Evolutionary conservation across 2,113 vertebrate genomes (phyloP).

Genomic region (Orcinus orca): DNA sequence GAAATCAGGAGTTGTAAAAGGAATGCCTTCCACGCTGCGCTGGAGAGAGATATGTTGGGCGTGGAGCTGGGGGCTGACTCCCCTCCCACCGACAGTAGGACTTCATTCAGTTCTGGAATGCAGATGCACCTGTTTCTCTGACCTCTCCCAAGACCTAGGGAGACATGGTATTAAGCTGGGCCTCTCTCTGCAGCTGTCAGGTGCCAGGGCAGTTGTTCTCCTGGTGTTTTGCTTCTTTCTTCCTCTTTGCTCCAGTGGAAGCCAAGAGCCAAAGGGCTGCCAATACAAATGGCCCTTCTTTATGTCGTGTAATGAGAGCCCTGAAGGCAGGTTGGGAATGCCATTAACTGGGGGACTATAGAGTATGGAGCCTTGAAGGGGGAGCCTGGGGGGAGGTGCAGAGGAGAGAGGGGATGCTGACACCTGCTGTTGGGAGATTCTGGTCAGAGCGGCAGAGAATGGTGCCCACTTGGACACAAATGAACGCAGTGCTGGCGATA

Average conservation of each 20-base stretch:
- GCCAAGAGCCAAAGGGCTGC: background rate
- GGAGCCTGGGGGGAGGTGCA: background rate
- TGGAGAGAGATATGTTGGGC: background rate
- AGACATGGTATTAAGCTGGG: background rate
- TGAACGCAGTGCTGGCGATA: background rate
- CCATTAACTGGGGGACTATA: background rate
- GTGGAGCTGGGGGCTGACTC: background rate
- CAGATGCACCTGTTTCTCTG: background rate
- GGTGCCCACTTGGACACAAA: background rate
- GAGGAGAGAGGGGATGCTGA: background rate
- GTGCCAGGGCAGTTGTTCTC: background rate
- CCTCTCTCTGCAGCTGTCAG: conserved; percentile 21
- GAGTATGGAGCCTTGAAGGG: background rate
- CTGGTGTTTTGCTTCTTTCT: background rate
- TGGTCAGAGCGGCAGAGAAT: background rate
- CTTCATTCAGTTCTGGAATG: background rate
- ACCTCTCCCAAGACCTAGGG: background rate
- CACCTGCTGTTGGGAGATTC: background rate
- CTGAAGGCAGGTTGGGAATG: background rate
- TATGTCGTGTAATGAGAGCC: background rate
- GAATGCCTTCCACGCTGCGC: background rate
- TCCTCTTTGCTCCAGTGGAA: background rate
- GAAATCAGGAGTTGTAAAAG: background rate
- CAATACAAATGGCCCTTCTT: background rate
- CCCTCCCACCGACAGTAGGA: rapidly evolving